phyloP scores from a whole-genome alignment of 2,113 vertebrate species.

The Nannobrachium achirus region DNA sequence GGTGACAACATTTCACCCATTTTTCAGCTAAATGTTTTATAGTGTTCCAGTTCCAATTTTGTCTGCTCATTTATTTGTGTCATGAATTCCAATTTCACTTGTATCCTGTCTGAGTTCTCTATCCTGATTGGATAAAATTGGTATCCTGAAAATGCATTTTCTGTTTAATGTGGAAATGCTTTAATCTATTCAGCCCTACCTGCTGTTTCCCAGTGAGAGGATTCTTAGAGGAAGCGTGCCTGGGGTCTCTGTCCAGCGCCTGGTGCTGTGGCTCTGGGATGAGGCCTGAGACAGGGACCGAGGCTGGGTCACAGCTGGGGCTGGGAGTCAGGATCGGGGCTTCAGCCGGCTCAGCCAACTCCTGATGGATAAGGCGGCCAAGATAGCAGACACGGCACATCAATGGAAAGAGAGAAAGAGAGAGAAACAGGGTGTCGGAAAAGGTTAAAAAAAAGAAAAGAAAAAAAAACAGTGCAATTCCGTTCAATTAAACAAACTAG shows the following conservation, averaged over 20 bases:
- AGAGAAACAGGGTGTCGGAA: neutral
- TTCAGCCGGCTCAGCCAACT: conserved; percentile 25
- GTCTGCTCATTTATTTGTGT: no score
- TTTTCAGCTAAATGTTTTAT: no score
- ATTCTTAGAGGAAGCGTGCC: conserved; percentile 30
- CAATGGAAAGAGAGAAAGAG: neutral
- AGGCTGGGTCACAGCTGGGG: conserved; percentile 34
- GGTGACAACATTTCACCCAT: no score
- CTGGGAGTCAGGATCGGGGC: conserved; percentile 18
- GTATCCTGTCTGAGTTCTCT: no score
- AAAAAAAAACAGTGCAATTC: neutral
- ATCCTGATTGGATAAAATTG: no score
- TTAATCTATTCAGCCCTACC: conserved; percentile 52
- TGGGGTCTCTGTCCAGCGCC: conserved; percentile 31
- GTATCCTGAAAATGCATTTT: no score
- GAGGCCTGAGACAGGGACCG: conserved; percentile 31
- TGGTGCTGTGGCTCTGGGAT: conserved; percentile 23
- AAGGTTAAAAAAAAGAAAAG: neutral
- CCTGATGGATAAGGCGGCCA: conserved; percentile 42
- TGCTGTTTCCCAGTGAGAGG: conserved; percentile 50
- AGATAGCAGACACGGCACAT: neutral
- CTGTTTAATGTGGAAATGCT: neutral
- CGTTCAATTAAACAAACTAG: no score
- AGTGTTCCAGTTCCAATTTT: no score
- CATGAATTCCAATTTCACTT: no score